phyloP scores from a whole-genome alignment of 1,140 invertebrate species.

The Apis florea region DNA sequence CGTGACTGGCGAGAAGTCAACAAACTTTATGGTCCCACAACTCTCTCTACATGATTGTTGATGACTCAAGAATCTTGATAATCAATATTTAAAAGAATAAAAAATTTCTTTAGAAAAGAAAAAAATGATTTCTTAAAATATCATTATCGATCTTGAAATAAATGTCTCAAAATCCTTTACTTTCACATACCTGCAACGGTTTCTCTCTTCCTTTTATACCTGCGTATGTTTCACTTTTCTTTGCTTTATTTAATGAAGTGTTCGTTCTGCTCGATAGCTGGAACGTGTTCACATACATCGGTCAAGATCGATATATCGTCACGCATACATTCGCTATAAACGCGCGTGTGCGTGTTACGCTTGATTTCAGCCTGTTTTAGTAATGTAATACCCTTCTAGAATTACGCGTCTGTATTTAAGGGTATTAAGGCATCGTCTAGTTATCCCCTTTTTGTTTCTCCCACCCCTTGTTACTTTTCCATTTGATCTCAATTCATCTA shows the following conservation, averaged over 20 bases:
- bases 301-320: slow-evolving; percentile 16
- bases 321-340: neutral
- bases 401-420: slow-evolving; percentile 70
- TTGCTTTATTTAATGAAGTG: slow-evolving; percentile 5
- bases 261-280: slow-evolving; percentile 7
- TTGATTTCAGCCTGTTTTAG: slow-evolving; percentile 68
- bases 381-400: slow-evolving; percentile 76
- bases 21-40: slow-evolving; percentile 34
- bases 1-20: slow-evolving; percentile 61
- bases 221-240: slow-evolving; percentile 6
- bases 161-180: neutral
- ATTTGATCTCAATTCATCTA: slow-evolving; percentile 23
- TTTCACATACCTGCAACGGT: neutral
- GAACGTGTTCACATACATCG: slow-evolving; percentile 37
- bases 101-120: neutral
- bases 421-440: slow-evolving; percentile 69
- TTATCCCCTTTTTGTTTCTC: slow-evolving; percentile 48
- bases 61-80: slow-evolving; percentile 19
- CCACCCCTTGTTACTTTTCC: slow-evolving; percentile 20
- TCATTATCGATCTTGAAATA: neutral
- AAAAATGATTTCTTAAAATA: neutral
- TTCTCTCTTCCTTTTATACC: neutral
- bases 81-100: slow-evolving; percentile 25
- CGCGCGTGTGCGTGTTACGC: slow-evolving; percentile 18
- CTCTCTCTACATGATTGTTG: slow-evolving; percentile 6